Percentiles rank a stretch among this genome's conserved stretches.
phyloP scores from a whole-genome alignment of 2,113 vertebrate genomes.

The Heterochromis multidens region DNA sequence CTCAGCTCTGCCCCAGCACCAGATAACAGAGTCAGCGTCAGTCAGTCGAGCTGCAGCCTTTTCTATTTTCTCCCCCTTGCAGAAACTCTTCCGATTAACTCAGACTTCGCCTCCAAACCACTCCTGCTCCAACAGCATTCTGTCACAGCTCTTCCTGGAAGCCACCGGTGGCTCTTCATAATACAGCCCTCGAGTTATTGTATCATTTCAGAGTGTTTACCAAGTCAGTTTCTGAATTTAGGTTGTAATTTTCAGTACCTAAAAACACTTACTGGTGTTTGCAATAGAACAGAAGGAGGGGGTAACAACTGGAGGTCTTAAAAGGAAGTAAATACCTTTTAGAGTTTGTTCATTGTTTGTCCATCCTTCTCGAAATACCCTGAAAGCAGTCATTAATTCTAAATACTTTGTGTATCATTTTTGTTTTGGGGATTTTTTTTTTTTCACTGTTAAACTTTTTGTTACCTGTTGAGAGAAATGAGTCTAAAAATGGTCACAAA shows the following conservation, averaged over 20 bases:
- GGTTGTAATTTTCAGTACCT: not conserved
- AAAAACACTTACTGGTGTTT: not conserved
- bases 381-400: not conserved
- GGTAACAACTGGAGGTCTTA: not conserved
- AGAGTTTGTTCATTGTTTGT: too few relatives aligned
- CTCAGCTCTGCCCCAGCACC: not conserved
- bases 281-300: not conserved
- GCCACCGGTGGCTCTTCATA: too few relatives aligned
- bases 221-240: not conserved
- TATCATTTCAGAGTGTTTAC: not conserved
- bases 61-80: not conserved
- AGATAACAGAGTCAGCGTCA: not conserved
- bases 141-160: not conserved
- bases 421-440: not conserved
- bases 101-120: not conserved
- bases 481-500: not conserved
- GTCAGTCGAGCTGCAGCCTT: not conserved
- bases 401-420: not conserved
- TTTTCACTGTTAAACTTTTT: not conserved
- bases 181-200: too few relatives aligned
- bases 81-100: not conserved
- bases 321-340: not conserved
- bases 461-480: not conserved
- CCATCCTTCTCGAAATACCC: not conserved
- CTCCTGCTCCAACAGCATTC: too few relatives aligned